These are phyloP conservation scores for Drosophila repleta DNA, from an alignment of 1,140 invertebrate genomes.

Conservation along the genomic window DNA sequence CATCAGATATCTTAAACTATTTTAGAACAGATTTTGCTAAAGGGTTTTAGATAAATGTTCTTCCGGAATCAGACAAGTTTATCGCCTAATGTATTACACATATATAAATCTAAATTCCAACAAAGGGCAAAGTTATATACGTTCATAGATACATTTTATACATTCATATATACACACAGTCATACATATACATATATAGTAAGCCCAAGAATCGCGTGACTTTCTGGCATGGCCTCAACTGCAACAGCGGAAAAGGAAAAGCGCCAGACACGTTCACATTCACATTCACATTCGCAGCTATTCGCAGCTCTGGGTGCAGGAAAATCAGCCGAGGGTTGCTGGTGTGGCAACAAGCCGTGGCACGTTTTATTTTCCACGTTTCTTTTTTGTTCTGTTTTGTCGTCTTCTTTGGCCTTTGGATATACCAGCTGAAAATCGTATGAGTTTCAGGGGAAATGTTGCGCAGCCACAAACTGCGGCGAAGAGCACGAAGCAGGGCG, in stretches of 20 bases:
- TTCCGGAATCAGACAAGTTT: too few species aligned
- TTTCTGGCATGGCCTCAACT: slow-evolving; percentile 39
- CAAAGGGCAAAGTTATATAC: neutral
- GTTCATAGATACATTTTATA: neutral
- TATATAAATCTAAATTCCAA: neutral
- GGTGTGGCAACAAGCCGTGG: slow-evolving; percentile 48
- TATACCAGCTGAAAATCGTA: slow-evolving; percentile 82
- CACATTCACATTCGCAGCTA: too few species aligned
- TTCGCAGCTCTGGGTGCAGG: slow-evolving; percentile 44
- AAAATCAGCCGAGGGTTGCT: slow-evolving; percentile 31
- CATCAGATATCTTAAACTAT: too few species aligned
- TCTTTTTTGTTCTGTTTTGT: slow-evolving; percentile 63
- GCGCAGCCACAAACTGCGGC: slow-evolving; percentile 54
- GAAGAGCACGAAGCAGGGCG: slow-evolving; percentile 53
- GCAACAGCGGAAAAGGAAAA: slow-evolving; percentile 19
- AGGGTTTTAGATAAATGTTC: too few species aligned
- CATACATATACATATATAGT: slow-evolving; percentile 7
- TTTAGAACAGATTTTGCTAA: too few species aligned
- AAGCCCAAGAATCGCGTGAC: slow-evolving; percentile 65
- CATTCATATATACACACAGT: neutral
- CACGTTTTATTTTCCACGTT: slow-evolving; percentile 82
- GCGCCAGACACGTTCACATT: slow-evolving; percentile 28
- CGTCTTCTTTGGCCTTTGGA: slow-evolving; percentile 51
- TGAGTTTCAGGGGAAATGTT: slow-evolving; percentile 77
- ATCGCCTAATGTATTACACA: too few species aligned